Evolutionary conservation across 2,888 invertebrate genomes (phyloP).

Genomic region (Nomada goodeniana): DNA sequence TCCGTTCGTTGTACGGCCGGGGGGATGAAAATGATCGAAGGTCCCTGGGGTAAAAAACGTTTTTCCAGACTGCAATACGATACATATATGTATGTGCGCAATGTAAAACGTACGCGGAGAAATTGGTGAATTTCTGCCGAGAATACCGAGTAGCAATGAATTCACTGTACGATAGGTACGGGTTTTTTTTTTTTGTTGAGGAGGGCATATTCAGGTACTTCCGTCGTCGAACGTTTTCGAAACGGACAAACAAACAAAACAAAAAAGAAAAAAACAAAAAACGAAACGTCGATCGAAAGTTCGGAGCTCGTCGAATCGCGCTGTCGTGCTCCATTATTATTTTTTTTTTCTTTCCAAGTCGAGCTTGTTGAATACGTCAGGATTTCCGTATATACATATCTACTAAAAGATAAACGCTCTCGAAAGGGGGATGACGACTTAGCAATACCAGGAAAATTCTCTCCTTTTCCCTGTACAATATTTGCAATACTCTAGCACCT

Average conservation of each 20-base stretch:
- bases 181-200: background rate
- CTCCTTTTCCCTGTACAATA: background rate
- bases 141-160: slow-evolving; percentile 28
- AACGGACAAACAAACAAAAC: too few species aligned
- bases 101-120: too few species aligned
- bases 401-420: slow-evolving; percentile 1
- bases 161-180: slow-evolving; percentile 8
- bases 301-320: slow-evolving; percentile 6
- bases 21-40: too few species aligned
- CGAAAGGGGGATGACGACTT: background rate
- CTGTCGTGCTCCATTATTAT: slow-evolving; percentile 26
- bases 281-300: slow-evolving; percentile 19
- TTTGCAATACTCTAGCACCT: background rate
- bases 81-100: background rate
- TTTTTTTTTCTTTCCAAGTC: background rate
- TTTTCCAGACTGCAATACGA: background rate
- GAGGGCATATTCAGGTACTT: slow-evolving; percentile 6
- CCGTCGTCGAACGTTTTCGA: slow-evolving; percentile 1
- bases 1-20: too few species aligned
- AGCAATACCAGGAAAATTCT: slow-evolving; percentile 23
- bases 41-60: too few species aligned
- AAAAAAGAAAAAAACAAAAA: background rate
- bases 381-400: slow-evolving; percentile 47
- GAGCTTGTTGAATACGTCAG: slow-evolving; percentile 21
- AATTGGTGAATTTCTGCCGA: background rate